Evolutionary conservation across 2,888 invertebrate species (phyloP), one percentile per base, ranked within the genome.

Genomic region (Chesias legatella): DNA sequence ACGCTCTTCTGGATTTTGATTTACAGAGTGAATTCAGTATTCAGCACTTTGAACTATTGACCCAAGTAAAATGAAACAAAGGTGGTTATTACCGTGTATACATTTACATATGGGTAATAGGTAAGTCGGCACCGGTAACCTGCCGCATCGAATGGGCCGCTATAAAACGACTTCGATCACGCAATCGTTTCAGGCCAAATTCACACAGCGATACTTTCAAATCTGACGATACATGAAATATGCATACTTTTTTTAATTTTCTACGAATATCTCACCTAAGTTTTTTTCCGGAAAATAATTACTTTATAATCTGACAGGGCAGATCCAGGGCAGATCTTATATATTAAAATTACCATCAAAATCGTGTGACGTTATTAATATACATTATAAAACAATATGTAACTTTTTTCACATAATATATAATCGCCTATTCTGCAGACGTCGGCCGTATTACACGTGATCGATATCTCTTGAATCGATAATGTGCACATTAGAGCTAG

Each of bases 161-260:
- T 56, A 55, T 56, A 58, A 66, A 81, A 80, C 69, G 70, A 70
- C 67, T 78, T 74, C 37, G 60, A 73, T 67, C 81, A 83, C 79
- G 82, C 82, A 70, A 82, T 63, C 63, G 45, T 57, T 66, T 62
- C 58, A 69, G 62, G 60, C 63, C 62, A 49, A 65, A 71, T 69
- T 60, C 61, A 50, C 41, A 45, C 30, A 41, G 39, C 31, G 47
- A 43, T 43, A 42, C 45, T 41, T 37, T 43, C 54, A 47, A 17
- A n/a, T n/a, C n/a, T n/a, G n/a, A n/a, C n/a, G n/a, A n/a, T n/a
- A n/a, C n/a, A n/a, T n/a, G n/a, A n/a, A n/a, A n/a, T n/a, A n/a
- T n/a, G n/a, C n/a, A n/a, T n/a, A n/a, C n/a, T n/a, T n/a, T n/a
- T n/a, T n/a, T n/a, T n/a, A n/a, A n/a, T n/a, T n/a, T n/a, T n/a